Percentiles rank a stretch among this genome's conserved stretches.
Conservation (phyloP, 2,888 invertebrate species). For the Chrysolina oricalcia region DNA sequence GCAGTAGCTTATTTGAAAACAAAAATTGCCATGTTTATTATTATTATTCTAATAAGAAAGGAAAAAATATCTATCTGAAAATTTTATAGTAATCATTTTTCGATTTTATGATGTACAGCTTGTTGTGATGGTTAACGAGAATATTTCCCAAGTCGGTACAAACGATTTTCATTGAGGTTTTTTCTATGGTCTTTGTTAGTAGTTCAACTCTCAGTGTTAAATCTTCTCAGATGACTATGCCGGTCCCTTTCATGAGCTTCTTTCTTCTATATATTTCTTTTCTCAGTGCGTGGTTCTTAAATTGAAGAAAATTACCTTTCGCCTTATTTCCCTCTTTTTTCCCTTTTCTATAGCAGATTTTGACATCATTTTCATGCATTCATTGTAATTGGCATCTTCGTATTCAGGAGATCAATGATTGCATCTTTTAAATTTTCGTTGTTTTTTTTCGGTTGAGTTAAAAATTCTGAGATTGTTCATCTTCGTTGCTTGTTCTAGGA, state of each 20-base stretch:
- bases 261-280: slow-evolving; percentile 25
- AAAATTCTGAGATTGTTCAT: slow-evolving; percentile 25
- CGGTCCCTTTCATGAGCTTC: slow-evolving; percentile 23
- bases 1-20: too few species aligned
- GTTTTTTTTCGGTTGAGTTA: slow-evolving; percentile 18
- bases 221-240: slow-evolving; percentile 22
- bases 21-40: too few species aligned
- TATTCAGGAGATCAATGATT: slow-evolving; percentile 27
- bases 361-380: slow-evolving; percentile 26
- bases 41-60: too few species aligned
- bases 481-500: too few species aligned
- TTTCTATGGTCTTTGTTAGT: slow-evolving; percentile 26
- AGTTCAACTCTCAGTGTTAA: slow-evolving; percentile 26
- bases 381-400: slow-evolving; percentile 23
- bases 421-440: slow-evolving; percentile 22
- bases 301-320: slow-evolving; percentile 21
- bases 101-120: slow-evolving; percentile 21
- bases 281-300: slow-evolving; percentile 22
- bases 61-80: background rate
- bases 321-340: slow-evolving; percentile 16
- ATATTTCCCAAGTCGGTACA: slow-evolving; percentile 21
- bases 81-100: slow-evolving; percentile 23
- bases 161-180: slow-evolving; percentile 18
- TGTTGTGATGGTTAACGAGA: slow-evolving; percentile 21
- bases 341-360: slow-evolving; percentile 19